A percentile compares a stretch with the other conserved stretches of the same genome.
Conservation (phyloP, 2,113 vertebrate species). For the Cisticola juncidis region DNA sequence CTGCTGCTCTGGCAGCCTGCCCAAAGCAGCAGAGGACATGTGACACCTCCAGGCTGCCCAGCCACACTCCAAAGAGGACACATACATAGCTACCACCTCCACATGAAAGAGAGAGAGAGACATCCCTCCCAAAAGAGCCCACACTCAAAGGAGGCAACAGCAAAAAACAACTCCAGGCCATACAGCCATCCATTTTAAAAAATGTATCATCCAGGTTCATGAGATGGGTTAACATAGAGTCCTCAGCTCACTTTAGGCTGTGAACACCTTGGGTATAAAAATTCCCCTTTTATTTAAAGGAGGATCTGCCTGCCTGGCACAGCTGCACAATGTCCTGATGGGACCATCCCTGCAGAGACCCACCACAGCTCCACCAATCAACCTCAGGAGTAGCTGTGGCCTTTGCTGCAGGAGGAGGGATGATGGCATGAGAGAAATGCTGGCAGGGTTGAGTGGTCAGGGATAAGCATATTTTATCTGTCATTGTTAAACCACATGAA, state of each 20-base stretch:
- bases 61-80: not conserved
- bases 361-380: not conserved
- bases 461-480: fast-evolving
- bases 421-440: not conserved
- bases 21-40: not conserved
- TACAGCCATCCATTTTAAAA: not conserved
- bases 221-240: not conserved
- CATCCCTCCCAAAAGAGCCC: not conserved
- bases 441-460: not conserved
- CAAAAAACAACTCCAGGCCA: not conserved
- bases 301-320: not conserved
- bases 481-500: fast-evolving
- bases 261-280: not conserved
- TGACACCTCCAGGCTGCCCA: not conserved
- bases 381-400: not conserved
- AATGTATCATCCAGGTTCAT: not conserved
- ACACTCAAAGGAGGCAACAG: fast-evolving
- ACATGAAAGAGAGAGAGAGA: not conserved
- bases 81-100: not conserved
- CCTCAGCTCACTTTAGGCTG: not conserved
- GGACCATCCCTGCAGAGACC: not conserved
- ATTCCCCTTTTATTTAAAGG: not conserved
- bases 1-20: not conserved
- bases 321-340: not conserved
- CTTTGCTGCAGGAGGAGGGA: not conserved